Conservation (phyloP, 2,888 invertebrate species). For the Lasioglossum figueresi region DNA sequence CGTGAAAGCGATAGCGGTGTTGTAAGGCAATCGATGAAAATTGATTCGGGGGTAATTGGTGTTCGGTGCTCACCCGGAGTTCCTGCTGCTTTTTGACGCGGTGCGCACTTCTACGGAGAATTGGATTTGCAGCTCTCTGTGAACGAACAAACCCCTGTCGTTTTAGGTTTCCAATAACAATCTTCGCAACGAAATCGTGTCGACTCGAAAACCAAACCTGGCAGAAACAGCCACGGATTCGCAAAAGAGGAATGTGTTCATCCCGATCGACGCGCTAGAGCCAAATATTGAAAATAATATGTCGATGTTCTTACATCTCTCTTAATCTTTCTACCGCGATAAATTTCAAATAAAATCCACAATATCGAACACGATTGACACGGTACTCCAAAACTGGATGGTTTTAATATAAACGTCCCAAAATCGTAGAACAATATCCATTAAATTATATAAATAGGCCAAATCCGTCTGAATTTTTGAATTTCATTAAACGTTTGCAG, state of each 20-base stretch:
- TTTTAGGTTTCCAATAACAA: neutral
- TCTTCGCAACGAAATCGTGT: neutral
- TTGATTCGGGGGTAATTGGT: constrained; percentile 14
- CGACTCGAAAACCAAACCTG: neutral
- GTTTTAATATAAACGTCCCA: too few species aligned
- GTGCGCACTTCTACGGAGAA: neutral
- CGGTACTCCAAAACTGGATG: too few species aligned
- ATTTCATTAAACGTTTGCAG: neutral
- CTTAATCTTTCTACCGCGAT: too few species aligned
- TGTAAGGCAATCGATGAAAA: constrained; percentile 19
- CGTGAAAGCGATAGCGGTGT: constrained; percentile 1
- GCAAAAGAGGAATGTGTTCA: neutral
- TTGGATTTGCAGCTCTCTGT: neutral
- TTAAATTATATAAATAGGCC: too few species aligned
- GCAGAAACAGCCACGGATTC: neutral
- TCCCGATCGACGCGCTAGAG: neutral
- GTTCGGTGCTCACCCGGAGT: neutral
- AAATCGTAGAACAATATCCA: neutral
- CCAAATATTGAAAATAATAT: too few species aligned
- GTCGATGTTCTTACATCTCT: too few species aligned
- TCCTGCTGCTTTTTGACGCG: neutral
- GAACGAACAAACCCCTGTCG: neutral
- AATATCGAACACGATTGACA: too few species aligned
- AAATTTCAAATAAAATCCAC: too few species aligned
- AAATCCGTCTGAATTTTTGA: neutral